A percentile compares a stretch with the other conserved stretches of the same genome.
Conservation (phyloP, 2,888 invertebrate species). For the Lasioglossum lativentre region DNA sequence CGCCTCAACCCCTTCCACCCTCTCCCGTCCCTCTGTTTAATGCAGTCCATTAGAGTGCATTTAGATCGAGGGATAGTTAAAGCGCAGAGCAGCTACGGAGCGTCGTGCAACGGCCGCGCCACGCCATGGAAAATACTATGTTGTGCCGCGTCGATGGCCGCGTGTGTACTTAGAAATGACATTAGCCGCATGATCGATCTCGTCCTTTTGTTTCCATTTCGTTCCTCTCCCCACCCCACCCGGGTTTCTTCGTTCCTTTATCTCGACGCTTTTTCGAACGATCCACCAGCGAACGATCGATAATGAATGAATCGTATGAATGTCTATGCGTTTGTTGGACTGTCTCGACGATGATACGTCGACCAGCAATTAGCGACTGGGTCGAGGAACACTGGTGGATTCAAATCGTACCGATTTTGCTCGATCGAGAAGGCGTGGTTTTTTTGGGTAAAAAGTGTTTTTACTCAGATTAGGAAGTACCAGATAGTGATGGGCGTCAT, state of each 20-base stretch:
- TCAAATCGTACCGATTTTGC: no score
- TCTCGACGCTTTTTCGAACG: background rate
- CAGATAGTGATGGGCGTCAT: no score
- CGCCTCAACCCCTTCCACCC: constrained; percentile 54
- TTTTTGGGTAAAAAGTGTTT: no score
- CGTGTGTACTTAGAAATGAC: constrained; percentile 76
- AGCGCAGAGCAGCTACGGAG: constrained; percentile 78
- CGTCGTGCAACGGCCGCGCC: constrained; percentile 64
- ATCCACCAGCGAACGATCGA: background rate
- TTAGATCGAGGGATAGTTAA: constrained; percentile 84
- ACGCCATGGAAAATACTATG: constrained; percentile 77
- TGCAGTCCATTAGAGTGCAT: constrained; percentile 85
- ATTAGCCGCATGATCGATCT: constrained; percentile 73
- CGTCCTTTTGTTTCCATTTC: constrained; percentile 36
- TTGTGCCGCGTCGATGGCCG: constrained; percentile 71
- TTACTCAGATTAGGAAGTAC: no score
- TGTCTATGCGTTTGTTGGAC: constrained; percentile 19
- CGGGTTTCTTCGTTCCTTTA: background rate
- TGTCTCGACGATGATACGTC: constrained; percentile 39
- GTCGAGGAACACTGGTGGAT: background rate
- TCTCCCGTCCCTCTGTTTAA: constrained; percentile 81
- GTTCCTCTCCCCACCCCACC: background rate
- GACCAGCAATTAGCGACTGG: constrained; percentile 17
- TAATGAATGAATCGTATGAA: constrained; percentile 38
- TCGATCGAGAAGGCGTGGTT: no score